Evolutionary conservation across 2,888 invertebrate species (phyloP).

Genomic region (Meiosimyza decipiens): DNA sequence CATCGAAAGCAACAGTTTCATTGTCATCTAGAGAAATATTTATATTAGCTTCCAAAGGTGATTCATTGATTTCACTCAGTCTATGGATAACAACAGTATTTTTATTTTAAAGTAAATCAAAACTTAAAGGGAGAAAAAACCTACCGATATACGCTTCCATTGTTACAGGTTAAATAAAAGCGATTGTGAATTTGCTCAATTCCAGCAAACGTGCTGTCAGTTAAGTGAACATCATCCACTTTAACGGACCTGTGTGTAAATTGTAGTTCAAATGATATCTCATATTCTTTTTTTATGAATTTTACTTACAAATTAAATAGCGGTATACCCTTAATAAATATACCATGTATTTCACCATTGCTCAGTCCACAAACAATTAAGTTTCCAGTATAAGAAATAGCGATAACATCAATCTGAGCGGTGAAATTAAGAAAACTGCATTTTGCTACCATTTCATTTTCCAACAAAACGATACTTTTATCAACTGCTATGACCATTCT

Average conservation of each 20-base stretch:
- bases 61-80: slow-evolving; percentile 60
- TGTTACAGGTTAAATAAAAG: slow-evolving; percentile 59
- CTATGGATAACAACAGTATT: slow-evolving; percentile 41
- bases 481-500: slow-evolving; percentile 63
- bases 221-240: slow-evolving; percentile 55
- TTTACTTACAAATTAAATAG: slow-evolving; percentile 54
- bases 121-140: not conserved
- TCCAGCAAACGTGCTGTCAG: slow-evolving; percentile 54
- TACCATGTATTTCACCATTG: slow-evolving; percentile 64
- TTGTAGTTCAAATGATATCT: not conserved
- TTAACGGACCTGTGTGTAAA: slow-evolving; percentile 49
- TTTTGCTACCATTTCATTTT: slow-evolving; percentile 62
- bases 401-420: slow-evolving; percentile 58
- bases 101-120: not conserved
- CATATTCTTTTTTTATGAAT: slow-evolving; percentile 16
- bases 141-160: slow-evolving; percentile 62
- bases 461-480: slow-evolving; percentile 59
- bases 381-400: slow-evolving; percentile 60
- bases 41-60: slow-evolving; percentile 50
- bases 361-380: slow-evolving; percentile 62
- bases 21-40: slow-evolving; percentile 57
- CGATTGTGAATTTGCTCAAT: slow-evolving; percentile 54
- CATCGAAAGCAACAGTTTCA: slow-evolving; percentile 53
- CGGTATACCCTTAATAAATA: slow-evolving; percentile 60
- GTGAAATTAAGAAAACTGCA: slow-evolving; percentile 61